These are phyloP conservation scores for Brachynemurus nebulosus DNA, from an alignment of 2,888 invertebrate species.

Conservation along the genomic window DNA sequence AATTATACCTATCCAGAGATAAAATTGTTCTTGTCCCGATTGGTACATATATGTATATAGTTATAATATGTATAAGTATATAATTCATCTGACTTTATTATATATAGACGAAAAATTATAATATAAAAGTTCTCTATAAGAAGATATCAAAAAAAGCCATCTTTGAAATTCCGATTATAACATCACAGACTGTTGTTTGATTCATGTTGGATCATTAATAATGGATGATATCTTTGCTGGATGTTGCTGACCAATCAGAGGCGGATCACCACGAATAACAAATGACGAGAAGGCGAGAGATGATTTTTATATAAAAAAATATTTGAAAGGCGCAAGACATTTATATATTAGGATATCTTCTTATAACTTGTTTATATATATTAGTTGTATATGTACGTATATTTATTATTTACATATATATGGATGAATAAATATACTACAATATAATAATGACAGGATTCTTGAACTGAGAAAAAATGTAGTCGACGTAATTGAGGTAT, in stretches of 20 bases:
- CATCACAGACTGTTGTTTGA: conserved; percentile 1
- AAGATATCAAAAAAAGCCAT: conserved; percentile 1
- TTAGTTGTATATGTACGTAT: conserved; percentile 1
- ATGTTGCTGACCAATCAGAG: not conserved
- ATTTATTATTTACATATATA: not conserved
- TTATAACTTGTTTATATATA: not conserved
- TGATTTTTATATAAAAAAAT: conserved; percentile 2
- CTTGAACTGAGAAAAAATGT: no score
- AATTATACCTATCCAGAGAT: no score
- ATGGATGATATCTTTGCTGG: not conserved
- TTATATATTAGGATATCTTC: conserved; percentile 1
- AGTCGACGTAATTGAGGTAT: no score
- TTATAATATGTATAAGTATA: no score
- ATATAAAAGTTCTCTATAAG: no score
- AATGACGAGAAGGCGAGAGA: not conserved
- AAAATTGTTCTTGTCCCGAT: no score
- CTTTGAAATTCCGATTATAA: conserved; percentile 2
- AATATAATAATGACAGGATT: no score
- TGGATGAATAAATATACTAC: not conserved
- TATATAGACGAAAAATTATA: no score
- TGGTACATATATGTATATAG: no score
- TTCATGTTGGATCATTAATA: conserved; percentile 2
- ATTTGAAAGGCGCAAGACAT: not conserved
- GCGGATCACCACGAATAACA: conserved; percentile 2
- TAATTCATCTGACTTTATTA: no score